Evolutionary conservation across 2,113 vertebrate species (phyloP).

Genomic region (Tupaia chinensis): DNA sequence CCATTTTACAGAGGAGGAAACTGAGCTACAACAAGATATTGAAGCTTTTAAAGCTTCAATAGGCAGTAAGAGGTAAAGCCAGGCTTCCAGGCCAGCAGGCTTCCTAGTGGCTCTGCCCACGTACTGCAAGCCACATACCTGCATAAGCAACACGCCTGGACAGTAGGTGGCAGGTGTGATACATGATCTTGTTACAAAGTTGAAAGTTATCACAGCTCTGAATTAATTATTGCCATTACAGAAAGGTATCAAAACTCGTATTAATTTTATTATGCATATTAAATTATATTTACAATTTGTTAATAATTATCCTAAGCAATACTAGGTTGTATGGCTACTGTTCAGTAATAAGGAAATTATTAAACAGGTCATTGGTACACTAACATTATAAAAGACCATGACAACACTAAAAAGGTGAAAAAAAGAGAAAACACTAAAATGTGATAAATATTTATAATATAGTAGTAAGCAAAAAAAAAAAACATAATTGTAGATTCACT

Average conservation of each 20-base stretch:
- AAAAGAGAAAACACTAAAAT: neutral
- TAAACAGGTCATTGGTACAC: neutral
- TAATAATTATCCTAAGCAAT: conserved; percentile 53
- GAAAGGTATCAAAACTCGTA: neutral
- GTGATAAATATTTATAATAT: neutral
- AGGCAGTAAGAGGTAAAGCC: neutral
- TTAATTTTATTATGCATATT: neutral
- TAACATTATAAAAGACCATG: neutral
- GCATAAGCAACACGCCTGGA: neutral
- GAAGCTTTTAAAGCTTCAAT: neutral
- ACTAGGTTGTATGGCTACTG: neutral
- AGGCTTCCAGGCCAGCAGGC: neutral
- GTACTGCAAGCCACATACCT: neutral
- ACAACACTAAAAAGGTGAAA: conserved; percentile 5
- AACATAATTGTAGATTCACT: neutral
- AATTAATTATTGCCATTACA: neutral
- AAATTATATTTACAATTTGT: conserved; percentile 32
- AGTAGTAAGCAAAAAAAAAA: neutral
- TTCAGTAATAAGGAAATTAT: conserved; percentile 31
- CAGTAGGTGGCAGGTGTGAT: neutral
- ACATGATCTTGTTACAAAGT: neutral
- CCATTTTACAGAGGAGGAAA: neutral
- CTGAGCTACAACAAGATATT: neutral
- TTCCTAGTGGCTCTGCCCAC: neutral
- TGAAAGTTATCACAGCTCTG: neutral